Percentiles rank a stretch among this genome's conserved stretches.
Evolutionary conservation across 1,140 invertebrate species (phyloP).

Genomic region (Drosophila funebris): DNA sequence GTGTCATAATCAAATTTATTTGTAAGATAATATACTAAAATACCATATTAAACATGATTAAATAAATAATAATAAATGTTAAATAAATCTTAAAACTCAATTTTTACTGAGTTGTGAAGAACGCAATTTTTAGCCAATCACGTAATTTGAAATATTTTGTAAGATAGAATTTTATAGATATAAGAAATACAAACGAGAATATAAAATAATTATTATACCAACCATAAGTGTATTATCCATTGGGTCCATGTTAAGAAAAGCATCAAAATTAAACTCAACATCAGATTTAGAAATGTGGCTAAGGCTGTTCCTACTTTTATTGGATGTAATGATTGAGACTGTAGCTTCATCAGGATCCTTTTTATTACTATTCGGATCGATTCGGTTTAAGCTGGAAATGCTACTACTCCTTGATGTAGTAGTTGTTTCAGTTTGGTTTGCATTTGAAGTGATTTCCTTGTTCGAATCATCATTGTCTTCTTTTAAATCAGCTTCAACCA

Average conservation of each 20-base stretch:
- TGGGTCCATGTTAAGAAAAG: constrained; percentile 88
- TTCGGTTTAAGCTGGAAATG: constrained; percentile 33
- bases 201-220: constrained; percentile 57
- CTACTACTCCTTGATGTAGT: constrained; percentile 38
- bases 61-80: not conserved
- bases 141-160: too few species aligned
- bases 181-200: too few species aligned
- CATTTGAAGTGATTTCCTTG: constrained; percentile 56
- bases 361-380: constrained; percentile 12
- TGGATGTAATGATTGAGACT: not conserved
- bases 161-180: too few species aligned
- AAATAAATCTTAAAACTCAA: too few species aligned
- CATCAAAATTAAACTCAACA: constrained; percentile 85
- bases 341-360: constrained; percentile 11
- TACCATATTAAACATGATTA: too few species aligned
- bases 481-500: constrained; percentile 82
- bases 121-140: too few species aligned
- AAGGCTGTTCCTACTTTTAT: constrained; percentile 9
- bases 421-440: not conserved
- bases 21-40: not conserved
- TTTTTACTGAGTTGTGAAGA: too few species aligned
- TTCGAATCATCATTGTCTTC: not conserved
- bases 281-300: constrained; percentile 32
- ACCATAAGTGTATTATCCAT: constrained; percentile 86
- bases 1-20: not conserved